Percentiles rank a stretch among this genome's conserved stretches.
Conservation (phyloP, 2,888 invertebrate genomes). For the Pecten maximus region DNA sequence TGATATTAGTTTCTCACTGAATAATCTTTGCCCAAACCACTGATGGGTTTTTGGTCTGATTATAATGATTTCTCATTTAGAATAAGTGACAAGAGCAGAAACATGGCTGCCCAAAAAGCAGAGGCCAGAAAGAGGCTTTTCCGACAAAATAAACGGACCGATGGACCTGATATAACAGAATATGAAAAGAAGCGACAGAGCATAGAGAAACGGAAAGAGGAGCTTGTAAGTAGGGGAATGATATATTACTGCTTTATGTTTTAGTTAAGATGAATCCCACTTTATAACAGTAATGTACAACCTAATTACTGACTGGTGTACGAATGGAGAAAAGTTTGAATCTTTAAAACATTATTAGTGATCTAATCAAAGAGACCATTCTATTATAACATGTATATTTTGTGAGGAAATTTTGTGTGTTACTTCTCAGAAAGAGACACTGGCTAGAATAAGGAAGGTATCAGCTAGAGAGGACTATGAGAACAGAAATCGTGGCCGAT, state of each 20-base stretch:
- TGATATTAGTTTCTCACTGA: too few species aligned
- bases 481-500: slow-evolving; percentile 79
- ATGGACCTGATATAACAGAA: slow-evolving; percentile 71
- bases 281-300: too few species aligned
- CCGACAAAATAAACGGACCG: slow-evolving; percentile 72
- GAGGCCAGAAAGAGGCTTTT: slow-evolving; percentile 81
- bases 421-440: slow-evolving; percentile 77
- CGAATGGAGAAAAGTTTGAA: too few species aligned
- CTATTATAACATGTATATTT: not conserved
- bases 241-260: too few species aligned
- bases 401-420: not conserved
- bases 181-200: slow-evolving; percentile 71
- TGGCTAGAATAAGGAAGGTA: slow-evolving; percentile 77
- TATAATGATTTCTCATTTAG: slow-evolving; percentile 59
- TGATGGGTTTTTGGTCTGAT: not conserved
- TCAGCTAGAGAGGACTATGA: slow-evolving; percentile 80
- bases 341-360: too few species aligned
- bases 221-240: slow-evolving; percentile 76
- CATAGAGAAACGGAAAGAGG: slow-evolving; percentile 78
- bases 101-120: slow-evolving; percentile 81
- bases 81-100: slow-evolving; percentile 80
- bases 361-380: too few species aligned
- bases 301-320: too few species aligned
- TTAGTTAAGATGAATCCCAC: too few species aligned
- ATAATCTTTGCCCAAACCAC: too few species aligned